Conservation (phyloP, 2,888 invertebrate genomes). For the Rotaria socialis region DNA sequence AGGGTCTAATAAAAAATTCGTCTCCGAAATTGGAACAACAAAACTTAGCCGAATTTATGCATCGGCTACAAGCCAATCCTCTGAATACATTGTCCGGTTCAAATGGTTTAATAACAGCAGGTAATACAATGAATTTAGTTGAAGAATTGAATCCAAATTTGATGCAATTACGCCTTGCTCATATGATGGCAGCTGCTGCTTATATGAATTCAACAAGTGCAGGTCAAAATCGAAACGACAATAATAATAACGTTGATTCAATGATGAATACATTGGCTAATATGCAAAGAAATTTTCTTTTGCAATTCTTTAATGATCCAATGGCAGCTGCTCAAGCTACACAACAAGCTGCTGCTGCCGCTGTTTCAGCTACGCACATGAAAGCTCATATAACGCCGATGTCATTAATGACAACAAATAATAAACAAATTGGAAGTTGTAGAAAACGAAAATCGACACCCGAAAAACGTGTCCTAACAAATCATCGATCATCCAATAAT, state of each 20-base stretch:
- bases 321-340: neutral
- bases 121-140: slow-evolving; percentile 27
- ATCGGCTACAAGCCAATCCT: slow-evolving; percentile 4
- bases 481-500: neutral
- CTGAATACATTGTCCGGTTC: neutral
- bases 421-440: neutral
- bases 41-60: neutral
- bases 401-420: neutral
- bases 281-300: slow-evolving; percentile 17
- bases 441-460: slow-evolving; percentile 30
- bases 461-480: neutral
- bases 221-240: neutral
- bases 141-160: neutral
- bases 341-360: neutral
- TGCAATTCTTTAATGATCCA: neutral
- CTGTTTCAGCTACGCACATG: neutral
- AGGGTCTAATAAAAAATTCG: neutral
- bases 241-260: neutral
- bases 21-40: neutral
- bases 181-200: neutral
- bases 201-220: neutral
- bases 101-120: slow-evolving; percentile 6
- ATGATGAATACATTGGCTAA: neutral
- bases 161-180: neutral
- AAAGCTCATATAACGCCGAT: neutral